Percentiles rank a stretch among this genome's conserved stretches.
These are phyloP conservation scores for Chelonus insularis DNA, from an alignment of 1,140 invertebrate species.

Conservation along the genomic window DNA sequence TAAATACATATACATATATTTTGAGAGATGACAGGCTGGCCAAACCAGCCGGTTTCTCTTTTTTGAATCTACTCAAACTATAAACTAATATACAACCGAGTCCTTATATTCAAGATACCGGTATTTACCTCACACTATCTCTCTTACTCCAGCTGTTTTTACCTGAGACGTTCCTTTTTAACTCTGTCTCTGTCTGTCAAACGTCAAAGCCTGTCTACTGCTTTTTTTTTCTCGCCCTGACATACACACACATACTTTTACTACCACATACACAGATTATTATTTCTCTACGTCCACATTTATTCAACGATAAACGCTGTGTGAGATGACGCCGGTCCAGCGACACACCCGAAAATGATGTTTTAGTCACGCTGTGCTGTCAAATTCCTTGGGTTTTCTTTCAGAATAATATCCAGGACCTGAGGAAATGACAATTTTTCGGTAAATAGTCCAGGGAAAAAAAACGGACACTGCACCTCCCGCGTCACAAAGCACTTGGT, in stretches of 20 bases:
- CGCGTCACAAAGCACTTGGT: conserved; percentile 58
- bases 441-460: conserved; percentile 31
- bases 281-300: too few species aligned
- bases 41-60: background rate
- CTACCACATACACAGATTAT: too few species aligned
- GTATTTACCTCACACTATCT: conserved; percentile 6
- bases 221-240: too few species aligned
- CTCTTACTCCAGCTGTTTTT: background rate
- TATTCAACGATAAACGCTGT: too few species aligned
- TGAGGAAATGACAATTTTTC: background rate
- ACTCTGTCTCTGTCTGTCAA: background rate
- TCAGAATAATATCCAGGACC: too few species aligned
- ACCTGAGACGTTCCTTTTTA: too few species aligned
- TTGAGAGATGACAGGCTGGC: background rate
- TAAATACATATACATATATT: background rate
- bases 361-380: too few species aligned
- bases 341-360: too few species aligned
- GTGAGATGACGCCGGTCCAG: too few species aligned
- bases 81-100: conserved; percentile 4
- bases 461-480: conserved; percentile 50
- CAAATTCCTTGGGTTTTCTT: too few species aligned
- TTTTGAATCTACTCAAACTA: background rate
- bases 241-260: too few species aligned
- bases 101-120: conserved; percentile 22
- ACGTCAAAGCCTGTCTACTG: too few species aligned